These are phyloP conservation scores for Cyanistes caeruleus DNA, from an alignment of 2,113 vertebrate species.

Conservation along the genomic window DNA sequence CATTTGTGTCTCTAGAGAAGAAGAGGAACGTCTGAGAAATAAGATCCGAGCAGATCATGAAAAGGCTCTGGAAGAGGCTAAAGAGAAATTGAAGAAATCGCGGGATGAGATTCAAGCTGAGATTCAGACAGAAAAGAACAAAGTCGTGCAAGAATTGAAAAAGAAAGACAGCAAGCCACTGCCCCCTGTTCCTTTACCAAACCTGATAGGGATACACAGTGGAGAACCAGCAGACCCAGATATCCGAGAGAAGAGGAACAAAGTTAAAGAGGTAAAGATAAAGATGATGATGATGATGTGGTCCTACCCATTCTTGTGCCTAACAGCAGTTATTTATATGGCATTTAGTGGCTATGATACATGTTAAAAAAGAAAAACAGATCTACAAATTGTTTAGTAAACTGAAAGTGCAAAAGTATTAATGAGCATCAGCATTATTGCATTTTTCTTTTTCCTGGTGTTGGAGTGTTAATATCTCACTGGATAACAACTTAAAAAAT, in stretches of 20 bases:
- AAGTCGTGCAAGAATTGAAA: slow-evolving; percentile 89
- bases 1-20: slow-evolving; percentile 83
- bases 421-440: not conserved
- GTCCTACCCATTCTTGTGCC: not conserved
- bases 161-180: slow-evolving; percentile 84
- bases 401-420: not conserved
- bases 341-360: not conserved
- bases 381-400: not conserved
- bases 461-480: not conserved
- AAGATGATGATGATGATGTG: not conserved
- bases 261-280: slow-evolving; percentile 92
- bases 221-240: slow-evolving; percentile 89
- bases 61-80: slow-evolving; percentile 95
- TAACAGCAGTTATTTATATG: not conserved
- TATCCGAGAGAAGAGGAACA: slow-evolving; percentile 90
- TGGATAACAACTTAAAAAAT: not conserved
- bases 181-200: slow-evolving; percentile 91
- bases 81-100: slow-evolving; percentile 95
- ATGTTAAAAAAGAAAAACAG: not conserved
- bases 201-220: slow-evolving; percentile 87
- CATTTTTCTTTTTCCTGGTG: not conserved
- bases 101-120: slow-evolving; percentile 91
- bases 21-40: slow-evolving; percentile 94
- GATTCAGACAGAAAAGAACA: slow-evolving; percentile 97
- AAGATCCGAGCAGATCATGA: slow-evolving; percentile 98